Conservation (phyloP, 2,113 vertebrate species). For the Cardinalis cardinalis region DNA sequence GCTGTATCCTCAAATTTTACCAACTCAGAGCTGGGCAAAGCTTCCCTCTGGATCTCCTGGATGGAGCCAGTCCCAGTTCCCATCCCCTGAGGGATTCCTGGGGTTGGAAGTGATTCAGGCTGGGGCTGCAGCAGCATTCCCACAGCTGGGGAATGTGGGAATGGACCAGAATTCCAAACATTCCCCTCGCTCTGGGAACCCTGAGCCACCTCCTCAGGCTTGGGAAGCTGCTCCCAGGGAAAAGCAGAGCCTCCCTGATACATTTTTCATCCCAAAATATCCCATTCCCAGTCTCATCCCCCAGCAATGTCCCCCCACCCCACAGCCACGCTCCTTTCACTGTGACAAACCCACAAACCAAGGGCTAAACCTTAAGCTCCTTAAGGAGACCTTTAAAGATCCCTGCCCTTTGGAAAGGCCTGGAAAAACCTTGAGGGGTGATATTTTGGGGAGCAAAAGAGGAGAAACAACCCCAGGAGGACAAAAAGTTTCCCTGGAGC, state of each 20-base stretch:
- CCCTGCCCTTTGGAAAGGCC: not conserved
- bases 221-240: not conserved
- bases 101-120: too few relatives aligned
- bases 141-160: not conserved
- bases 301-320: not conserved
- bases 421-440: rapidly evolving
- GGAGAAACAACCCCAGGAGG: not conserved
- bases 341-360: not conserved
- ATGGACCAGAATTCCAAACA: rapidly evolving
- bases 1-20: not conserved
- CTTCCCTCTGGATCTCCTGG: not conserved
- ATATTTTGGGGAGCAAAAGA: rapidly evolving
- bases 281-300: not conserved
- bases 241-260: not conserved
- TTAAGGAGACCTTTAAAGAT: not conserved
- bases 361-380: not conserved
- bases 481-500: rapidly evolving
- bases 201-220: not conserved
- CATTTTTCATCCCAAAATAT: not conserved
- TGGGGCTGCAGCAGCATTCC: not conserved
- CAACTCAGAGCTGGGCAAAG: not conserved
- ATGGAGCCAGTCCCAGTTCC: not conserved
- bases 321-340: not conserved
- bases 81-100: rapidly evolving
- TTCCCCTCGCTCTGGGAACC: not conserved